Percentiles rank a stretch among this genome's conserved stretches.
Evolutionary conservation across 2,113 vertebrate species (phyloP).

Genomic region (Hippocampus comes): DNA sequence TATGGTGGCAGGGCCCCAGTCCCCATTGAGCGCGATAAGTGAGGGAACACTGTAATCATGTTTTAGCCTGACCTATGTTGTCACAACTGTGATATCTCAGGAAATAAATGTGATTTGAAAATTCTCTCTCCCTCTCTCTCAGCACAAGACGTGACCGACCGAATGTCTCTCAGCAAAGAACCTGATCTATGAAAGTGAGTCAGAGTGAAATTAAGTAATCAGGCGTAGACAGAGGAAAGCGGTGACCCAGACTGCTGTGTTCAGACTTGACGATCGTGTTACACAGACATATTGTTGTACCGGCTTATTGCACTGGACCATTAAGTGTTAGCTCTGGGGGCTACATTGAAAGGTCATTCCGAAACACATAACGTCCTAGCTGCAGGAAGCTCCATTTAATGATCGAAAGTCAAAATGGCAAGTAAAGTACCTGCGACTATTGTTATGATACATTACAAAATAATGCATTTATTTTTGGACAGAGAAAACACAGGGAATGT

Average conservation of each 20-base stretch:
- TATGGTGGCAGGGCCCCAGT: too few relatives aligned
- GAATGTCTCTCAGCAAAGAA: constrained; percentile 36
- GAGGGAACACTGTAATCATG: too few relatives aligned
- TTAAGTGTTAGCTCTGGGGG: constrained; percentile 19
- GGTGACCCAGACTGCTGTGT: constrained; percentile 48
- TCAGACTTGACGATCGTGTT: constrained; percentile 50
- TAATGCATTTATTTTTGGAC: not conserved
- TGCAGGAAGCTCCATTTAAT: not conserved
- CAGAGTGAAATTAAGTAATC: constrained; percentile 47
- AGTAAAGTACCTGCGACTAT: not conserved
- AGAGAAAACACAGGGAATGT: not conserved
- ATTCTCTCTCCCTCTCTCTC: not conserved
- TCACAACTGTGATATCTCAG: too few relatives aligned
- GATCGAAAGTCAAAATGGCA: not conserved
- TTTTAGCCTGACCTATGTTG: too few relatives aligned
- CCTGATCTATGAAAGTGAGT: constrained; percentile 63
- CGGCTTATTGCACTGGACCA: constrained; percentile 28
- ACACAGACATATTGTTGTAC: constrained; percentile 50
- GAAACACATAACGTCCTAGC: constrained; percentile 4
- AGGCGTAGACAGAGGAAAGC: constrained; percentile 44
- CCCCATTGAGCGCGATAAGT: too few relatives aligned
- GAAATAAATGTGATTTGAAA: too few relatives aligned
- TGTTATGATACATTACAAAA: not conserved
- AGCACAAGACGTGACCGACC: not conserved
- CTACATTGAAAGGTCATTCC: constrained; percentile 25